Percentiles rank a stretch among this genome's conserved stretches.
phyloP scores from a whole-genome alignment of 1,140 invertebrate species.

The Aporrectodea caliginosa region DNA sequence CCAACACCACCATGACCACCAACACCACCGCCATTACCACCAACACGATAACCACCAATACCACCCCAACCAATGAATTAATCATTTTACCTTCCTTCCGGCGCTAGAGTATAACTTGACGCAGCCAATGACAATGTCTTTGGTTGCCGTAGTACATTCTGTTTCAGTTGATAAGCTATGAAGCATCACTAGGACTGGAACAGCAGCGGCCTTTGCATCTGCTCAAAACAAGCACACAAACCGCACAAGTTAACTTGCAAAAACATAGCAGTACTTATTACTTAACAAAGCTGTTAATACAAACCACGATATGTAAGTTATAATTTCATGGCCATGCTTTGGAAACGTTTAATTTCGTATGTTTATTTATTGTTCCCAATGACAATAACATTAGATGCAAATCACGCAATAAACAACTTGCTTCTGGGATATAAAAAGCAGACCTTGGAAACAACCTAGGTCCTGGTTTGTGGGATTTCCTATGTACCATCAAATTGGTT shows the following conservation, averaged over 20 bases:
- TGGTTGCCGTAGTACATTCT: slow-evolving; percentile 39
- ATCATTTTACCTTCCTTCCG: neutral
- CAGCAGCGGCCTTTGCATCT: slow-evolving; percentile 37
- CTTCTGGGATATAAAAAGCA: no score
- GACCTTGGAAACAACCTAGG: no score
- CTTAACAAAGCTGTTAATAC: no score
- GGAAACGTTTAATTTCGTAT: no score
- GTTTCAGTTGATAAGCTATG: slow-evolving; percentile 44
- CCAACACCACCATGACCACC: neutral
- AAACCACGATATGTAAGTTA: no score
- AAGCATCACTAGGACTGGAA: slow-evolving; percentile 43
- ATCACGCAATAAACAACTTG: no score
- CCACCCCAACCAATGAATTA: neutral
- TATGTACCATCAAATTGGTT: no score
- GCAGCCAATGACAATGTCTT: slow-evolving; percentile 48
- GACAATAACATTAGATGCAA: no score
- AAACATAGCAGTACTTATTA: neutral
- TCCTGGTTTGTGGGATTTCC: no score
- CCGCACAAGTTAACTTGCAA: slow-evolving; percentile 1
- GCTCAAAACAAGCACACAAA: slow-evolving; percentile 26
- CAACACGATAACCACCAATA: neutral
- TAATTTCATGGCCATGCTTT: no score
- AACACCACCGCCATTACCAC: neutral
- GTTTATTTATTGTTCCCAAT: no score
- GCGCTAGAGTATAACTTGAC: slow-evolving; percentile 30